phyloP scores from a whole-genome alignment of 1,140 invertebrate species.

The Brachionus calyciflorus region DNA sequence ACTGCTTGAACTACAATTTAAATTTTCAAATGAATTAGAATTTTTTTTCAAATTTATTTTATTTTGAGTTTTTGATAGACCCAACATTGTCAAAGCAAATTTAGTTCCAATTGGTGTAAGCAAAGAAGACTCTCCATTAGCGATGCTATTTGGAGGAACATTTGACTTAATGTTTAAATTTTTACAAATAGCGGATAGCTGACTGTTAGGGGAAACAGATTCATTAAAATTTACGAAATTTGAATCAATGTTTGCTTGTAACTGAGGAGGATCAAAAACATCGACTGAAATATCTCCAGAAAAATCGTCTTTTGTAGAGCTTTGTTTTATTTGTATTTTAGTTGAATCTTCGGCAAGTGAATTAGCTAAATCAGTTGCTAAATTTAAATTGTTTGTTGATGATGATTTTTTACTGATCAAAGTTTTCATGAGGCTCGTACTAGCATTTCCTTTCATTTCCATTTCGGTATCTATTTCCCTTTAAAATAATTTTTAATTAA shows the following conservation, averaged over 20 bases:
- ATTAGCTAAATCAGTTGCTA: too few relatives aligned
- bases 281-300: neutral
- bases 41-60: neutral
- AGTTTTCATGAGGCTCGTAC: slow-evolving; percentile 59
- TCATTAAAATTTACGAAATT: too few relatives aligned
- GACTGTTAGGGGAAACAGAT: too few relatives aligned
- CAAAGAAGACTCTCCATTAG: neutral
- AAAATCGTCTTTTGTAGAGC: neutral
- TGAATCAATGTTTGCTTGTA: neutral
- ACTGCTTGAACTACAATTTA: neutral
- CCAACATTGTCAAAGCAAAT: slow-evolving; percentile 15
- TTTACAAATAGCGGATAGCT: neutral
- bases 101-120: slow-evolving; percentile 17
- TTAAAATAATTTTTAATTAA: too few relatives aligned
- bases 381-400: too few relatives aligned
- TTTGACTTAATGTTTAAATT: neutral
- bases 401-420: slow-evolving; percentile 51
- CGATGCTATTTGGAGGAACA: too few relatives aligned
- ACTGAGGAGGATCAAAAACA: neutral
- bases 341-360: too few relatives aligned
- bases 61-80: slow-evolving; percentile 12
- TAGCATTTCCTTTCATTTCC: slow-evolving; percentile 59
- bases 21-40: neutral
- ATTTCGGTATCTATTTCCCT: slow-evolving; percentile 58
- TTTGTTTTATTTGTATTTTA: neutral